phyloP scores from a whole-genome alignment of 2,797 vertebrate genomes.

The Pangasius macronema region DNA sequence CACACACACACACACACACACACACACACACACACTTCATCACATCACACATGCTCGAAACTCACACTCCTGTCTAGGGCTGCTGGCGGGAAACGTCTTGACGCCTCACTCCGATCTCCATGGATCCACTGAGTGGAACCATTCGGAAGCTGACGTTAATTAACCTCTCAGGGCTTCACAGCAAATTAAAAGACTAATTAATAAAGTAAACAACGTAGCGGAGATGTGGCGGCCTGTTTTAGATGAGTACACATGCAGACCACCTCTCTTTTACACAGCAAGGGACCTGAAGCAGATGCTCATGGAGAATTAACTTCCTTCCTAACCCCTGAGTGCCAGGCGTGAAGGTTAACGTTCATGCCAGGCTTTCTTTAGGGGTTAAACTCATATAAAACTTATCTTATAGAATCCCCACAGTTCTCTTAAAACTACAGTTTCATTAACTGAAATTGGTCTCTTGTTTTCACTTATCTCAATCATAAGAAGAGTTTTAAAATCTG shows the following conservation, averaged over 20 bases:
- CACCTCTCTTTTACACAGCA: constrained; percentile 7
- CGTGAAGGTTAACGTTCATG: background rate
- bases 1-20: too few species aligned
- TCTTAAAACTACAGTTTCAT: background rate
- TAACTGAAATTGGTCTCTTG: background rate
- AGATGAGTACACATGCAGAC: constrained; percentile 38
- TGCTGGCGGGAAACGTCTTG: constrained; percentile 47
- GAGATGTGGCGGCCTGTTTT: constrained; percentile 42
- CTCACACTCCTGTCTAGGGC: constrained; percentile 40
- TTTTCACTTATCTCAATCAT: background rate
- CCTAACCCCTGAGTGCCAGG: background rate
- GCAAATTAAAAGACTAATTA: constrained; percentile 61
- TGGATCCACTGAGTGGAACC: constrained; percentile 47
- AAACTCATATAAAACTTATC: background rate
- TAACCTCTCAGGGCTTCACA: constrained; percentile 62
- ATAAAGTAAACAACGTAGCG: constrained; percentile 59
- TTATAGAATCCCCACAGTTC: background rate
- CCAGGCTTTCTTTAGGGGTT: background rate
- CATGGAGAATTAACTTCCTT: background rate
- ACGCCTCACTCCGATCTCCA: constrained; percentile 46
- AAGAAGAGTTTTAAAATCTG: background rate
- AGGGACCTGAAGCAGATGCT: constrained; percentile 21
- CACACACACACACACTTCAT: constrained; percentile 41
- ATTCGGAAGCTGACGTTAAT: constrained; percentile 56
- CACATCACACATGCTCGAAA: constrained; percentile 33